These are phyloP conservation scores for Camponotus vicinus DNA, from an alignment of 1,140 invertebrate species.

Conservation along the genomic window DNA sequence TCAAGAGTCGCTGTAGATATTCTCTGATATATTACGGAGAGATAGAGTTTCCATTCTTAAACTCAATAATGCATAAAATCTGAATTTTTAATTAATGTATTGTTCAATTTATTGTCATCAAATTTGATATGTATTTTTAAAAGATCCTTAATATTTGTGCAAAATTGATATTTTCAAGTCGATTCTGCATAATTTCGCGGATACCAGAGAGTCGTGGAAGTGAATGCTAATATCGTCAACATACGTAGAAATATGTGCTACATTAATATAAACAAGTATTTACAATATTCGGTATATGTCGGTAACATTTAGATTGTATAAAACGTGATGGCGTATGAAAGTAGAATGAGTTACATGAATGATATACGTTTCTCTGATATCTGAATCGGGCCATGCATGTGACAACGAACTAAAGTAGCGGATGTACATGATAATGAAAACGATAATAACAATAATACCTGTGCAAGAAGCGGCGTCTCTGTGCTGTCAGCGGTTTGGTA, in stretches of 20 bases:
- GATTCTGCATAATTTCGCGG: constrained; percentile 50
- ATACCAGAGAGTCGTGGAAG: constrained; percentile 60
- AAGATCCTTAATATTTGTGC: constrained; percentile 14
- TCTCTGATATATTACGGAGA: background rate
- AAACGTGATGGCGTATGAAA: constrained; percentile 59
- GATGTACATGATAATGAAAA: constrained; percentile 75
- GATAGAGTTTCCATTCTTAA: constrained; percentile 1
- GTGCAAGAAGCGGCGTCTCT: constrained; percentile 86
- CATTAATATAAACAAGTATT: constrained; percentile 27
- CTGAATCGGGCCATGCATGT: constrained; percentile 70
- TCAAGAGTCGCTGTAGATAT: background rate
- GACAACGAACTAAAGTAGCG: constrained; percentile 69
- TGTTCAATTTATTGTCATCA: background rate
- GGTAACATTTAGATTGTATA: constrained; percentile 47
- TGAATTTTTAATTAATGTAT: background rate
- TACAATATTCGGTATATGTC: constrained; percentile 32
- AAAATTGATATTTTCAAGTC: constrained; percentile 10
- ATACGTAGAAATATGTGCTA: constrained; percentile 60
- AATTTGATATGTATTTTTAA: background rate
- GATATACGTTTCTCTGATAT: constrained; percentile 52
- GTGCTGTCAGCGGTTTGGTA: constrained; percentile 86
- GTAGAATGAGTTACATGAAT: constrained; percentile 53
- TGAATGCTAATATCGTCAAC: constrained; percentile 46
- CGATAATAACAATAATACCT: constrained; percentile 84
- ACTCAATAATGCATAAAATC: background rate